A percentile compares a stretch with the other conserved stretches of the same genome.
Conservation (phyloP, 1,140 invertebrate genomes). For the Conopomorpha cramerella region DNA sequence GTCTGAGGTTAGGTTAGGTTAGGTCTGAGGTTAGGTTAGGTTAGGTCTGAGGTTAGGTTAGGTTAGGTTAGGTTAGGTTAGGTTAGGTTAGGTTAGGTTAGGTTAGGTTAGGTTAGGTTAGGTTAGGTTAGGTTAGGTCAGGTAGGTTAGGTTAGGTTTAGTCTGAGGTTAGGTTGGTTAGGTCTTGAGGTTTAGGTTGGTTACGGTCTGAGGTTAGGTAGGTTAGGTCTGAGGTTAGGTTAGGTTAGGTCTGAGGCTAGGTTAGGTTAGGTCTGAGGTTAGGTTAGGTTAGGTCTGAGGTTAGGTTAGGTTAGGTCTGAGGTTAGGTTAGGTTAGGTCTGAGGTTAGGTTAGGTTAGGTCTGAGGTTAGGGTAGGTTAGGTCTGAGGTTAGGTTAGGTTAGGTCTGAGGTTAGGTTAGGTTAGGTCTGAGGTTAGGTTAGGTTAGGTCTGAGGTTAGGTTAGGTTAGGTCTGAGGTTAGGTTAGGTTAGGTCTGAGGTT, state of each 20-base stretch:
- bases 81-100: constrained; percentile 9
- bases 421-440: neutral
- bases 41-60: constrained; percentile 4
- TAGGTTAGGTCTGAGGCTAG: constrained; percentile 7
- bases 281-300: constrained; percentile 13
- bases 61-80: constrained; percentile 8
- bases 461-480: constrained; percentile 1
- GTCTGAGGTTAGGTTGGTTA: neutral
- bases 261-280: constrained; percentile 13
- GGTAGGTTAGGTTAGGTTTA: constrained; percentile 7
- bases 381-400: neutral
- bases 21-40: constrained; percentile 1
- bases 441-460: neutral
- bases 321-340: neutral
- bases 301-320: constrained; percentile 10
- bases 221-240: constrained; percentile 6
- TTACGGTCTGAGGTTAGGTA: neutral
- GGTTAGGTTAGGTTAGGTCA: constrained; percentile 7
- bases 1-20: constrained; percentile 1
- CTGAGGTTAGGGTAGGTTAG: neutral
- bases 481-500: constrained; percentile 11
- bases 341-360: neutral
- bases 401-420: neutral
- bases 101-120: constrained; percentile 7
- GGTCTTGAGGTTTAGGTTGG: constrained; percentile 1